phyloP scores from a whole-genome alignment of 2,797 vertebrate species.

The Tarsius wallacei region DNA sequence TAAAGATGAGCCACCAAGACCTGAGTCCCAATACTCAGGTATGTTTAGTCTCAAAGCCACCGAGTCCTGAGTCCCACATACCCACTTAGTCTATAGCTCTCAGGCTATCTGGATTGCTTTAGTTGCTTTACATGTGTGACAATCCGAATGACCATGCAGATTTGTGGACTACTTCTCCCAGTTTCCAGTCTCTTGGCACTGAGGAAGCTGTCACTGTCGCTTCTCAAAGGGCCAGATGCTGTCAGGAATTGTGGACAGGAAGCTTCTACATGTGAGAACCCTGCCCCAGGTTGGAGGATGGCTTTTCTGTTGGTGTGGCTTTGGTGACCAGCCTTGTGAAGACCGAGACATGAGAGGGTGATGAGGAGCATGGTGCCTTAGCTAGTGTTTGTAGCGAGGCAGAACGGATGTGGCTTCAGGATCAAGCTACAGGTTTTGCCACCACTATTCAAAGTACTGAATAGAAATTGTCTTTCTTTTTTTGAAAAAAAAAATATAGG shows the following conservation, averaged over 20 bases:
- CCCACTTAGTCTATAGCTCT: not conserved
- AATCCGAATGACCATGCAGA: not conserved
- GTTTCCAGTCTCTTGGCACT: not conserved
- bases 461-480: constrained; percentile 80
- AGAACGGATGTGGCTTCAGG: constrained; percentile 46
- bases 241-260: not conserved
- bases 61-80: not conserved
- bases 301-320: not conserved
- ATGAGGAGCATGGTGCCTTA: constrained; percentile 42
- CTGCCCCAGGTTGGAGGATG: not conserved
- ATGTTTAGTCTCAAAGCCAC: constrained; percentile 29
- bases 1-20: not conserved
- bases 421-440: constrained; percentile 27
- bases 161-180: not conserved
- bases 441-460: constrained; percentile 63
- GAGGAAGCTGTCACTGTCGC: constrained; percentile 5
- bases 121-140: constrained; percentile 17
- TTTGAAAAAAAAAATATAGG: constrained; percentile 86
- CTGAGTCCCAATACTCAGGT: constrained; percentile 3
- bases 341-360: not conserved
- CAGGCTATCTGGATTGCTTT: constrained; percentile 43
- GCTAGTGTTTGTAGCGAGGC: not conserved
- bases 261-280: not conserved
- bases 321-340: not conserved
- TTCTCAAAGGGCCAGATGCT: not conserved